Conservation (phyloP, 1,140 invertebrate genomes). For the Anagrus nilaparvatae region DNA sequence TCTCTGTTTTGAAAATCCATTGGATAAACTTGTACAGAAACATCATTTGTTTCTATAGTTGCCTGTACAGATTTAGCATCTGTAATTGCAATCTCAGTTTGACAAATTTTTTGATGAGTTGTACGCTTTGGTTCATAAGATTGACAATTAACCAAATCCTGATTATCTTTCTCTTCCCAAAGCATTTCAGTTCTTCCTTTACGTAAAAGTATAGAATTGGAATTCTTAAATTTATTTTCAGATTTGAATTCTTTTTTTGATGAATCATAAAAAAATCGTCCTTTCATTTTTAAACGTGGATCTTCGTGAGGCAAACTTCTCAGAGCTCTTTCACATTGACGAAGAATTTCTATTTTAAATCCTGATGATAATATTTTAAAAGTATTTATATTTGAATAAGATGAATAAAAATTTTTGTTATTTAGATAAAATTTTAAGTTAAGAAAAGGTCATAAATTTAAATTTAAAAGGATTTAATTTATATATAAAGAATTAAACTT, state of each 20-base stretch:
- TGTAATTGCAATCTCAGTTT: slow-evolving; percentile 29
- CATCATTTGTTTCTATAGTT: slow-evolving; percentile 16
- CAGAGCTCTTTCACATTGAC: slow-evolving; percentile 34
- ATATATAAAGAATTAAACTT: no score
- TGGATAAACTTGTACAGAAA: slow-evolving; percentile 27
- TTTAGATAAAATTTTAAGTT: no score
- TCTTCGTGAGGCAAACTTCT: slow-evolving; percentile 35
- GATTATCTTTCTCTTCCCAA: slow-evolving; percentile 29
- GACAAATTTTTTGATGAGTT: slow-evolving; percentile 38
- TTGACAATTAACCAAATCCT: neutral
- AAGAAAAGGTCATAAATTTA: no score
- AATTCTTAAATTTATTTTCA: slow-evolving; percentile 17
- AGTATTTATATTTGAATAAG: no score
- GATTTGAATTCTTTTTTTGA: slow-evolving; percentile 17
- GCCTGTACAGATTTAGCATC: slow-evolving; percentile 24
- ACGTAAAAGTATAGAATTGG: slow-evolving; percentile 35
- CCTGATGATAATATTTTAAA: no score
- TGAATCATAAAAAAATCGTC: slow-evolving; percentile 38
- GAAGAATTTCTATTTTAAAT: slow-evolving; percentile 38
- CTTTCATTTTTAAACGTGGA: slow-evolving; percentile 38
- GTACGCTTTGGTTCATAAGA: slow-evolving; percentile 7
- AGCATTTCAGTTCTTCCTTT: slow-evolving; percentile 27
- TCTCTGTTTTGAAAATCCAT: slow-evolving; percentile 24
- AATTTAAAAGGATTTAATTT: no score
- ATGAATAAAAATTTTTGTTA: no score